Evolutionary conservation across 1,140 invertebrate species (phyloP).

Genomic region (Arion vulgaris): DNA sequence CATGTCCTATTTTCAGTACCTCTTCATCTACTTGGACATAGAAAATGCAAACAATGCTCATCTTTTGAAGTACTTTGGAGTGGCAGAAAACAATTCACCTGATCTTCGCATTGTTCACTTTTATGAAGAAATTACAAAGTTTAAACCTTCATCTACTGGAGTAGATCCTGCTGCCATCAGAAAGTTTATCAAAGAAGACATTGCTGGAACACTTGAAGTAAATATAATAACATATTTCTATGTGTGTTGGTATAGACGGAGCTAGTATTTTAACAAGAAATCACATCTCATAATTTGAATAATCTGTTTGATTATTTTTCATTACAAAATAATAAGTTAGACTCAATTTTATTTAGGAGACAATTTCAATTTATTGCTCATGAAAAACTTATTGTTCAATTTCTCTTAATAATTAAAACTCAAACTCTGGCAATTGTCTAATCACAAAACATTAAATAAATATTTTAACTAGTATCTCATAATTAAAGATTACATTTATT

Average conservation of each 20-base stretch:
- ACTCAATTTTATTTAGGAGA: too few relatives aligned
- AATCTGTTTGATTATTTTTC: too few relatives aligned
- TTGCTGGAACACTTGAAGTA: constrained; percentile 91
- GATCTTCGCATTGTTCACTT: constrained; percentile 93
- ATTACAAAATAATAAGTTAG: too few relatives aligned
- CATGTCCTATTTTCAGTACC: constrained; percentile 74
- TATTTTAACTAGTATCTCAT: too few relatives aligned
- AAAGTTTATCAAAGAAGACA: constrained; percentile 88
- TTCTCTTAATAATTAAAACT: too few relatives aligned
- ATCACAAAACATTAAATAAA: too few relatives aligned
- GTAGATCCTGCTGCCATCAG: constrained; percentile 84
- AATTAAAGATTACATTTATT: too few relatives aligned
- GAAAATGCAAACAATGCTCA: constrained; percentile 96
- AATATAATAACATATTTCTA: background rate
- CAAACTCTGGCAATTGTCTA: too few relatives aligned
- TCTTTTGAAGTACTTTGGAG: constrained; percentile 99
- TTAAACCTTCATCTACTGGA: constrained; percentile 89
- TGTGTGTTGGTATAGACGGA: background rate
- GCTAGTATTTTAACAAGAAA: too few relatives aligned
- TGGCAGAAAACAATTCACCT: constrained; percentile 93
- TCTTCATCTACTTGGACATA: constrained; percentile 96
- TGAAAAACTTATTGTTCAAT: too few relatives aligned
- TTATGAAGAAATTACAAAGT: constrained; percentile 99
- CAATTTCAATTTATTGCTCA: too few relatives aligned
- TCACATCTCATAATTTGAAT: too few relatives aligned